These are phyloP conservation scores for Stylophora pistillata DNA, from an alignment of 64 coral and sea anemone species.

Conservation along the genomic window DNA sequence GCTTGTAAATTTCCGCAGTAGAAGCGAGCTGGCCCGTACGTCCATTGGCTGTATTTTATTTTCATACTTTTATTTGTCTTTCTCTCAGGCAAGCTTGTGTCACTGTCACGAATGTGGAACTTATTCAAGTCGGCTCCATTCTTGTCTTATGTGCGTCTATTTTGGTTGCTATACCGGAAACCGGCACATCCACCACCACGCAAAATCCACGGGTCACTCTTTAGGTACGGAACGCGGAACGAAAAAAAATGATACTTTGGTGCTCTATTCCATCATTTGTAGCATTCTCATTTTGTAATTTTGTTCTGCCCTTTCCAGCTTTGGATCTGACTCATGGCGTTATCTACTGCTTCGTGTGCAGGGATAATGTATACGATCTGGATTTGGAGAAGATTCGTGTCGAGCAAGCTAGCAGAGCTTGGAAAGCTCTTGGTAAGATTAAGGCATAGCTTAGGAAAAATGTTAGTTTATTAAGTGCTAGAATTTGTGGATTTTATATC, in stretches of 20 bases:
- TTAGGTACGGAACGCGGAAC: constrained; percentile 65
- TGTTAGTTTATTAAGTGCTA: neutral
- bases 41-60: neutral
- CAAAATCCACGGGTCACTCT: constrained; percentile 79
- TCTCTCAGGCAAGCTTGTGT: constrained; percentile 72
- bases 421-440: constrained; percentile 77
- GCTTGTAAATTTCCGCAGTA: constrained; percentile 39
- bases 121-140: constrained; percentile 87
- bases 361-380: constrained; percentile 89
- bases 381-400: constrained; percentile 81
- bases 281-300: neutral
- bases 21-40: neutral
- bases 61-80: constrained; percentile 21
- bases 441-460: neutral
- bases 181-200: constrained; percentile 95
- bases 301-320: constrained; percentile 53
- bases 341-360: constrained; percentile 89
- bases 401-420: constrained; percentile 75
- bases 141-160: constrained; percentile 96
- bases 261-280: neutral
- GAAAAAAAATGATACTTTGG: constrained; percentile 1
- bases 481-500: neutral
- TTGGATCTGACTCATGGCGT: constrained; percentile 89
- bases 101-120: constrained; percentile 93
- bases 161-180: constrained; percentile 96